phyloP scores from a whole-genome alignment of 2,888 invertebrate species.

The Ctenicera cuprea region DNA sequence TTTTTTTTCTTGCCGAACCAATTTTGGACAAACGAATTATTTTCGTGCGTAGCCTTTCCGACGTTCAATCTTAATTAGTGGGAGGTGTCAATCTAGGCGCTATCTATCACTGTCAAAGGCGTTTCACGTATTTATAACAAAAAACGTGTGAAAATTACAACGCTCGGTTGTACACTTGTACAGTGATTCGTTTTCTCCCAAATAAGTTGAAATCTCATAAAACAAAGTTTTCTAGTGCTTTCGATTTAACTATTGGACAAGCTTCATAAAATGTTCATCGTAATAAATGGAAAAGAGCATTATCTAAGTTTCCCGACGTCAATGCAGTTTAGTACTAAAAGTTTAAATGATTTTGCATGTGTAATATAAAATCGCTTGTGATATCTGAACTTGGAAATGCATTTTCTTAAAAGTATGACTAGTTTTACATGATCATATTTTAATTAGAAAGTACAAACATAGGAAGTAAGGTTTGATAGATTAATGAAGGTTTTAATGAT shows the following conservation, averaged over 20 bases:
- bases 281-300: too few relatives aligned
- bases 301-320: not conserved
- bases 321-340: not conserved
- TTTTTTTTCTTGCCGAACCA: conserved; percentile 11
- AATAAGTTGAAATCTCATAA: not conserved
- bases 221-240: not conserved
- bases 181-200: not conserved
- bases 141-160: conserved; percentile 14
- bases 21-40: conserved; percentile 24
- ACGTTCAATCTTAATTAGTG: conserved; percentile 44
- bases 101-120: conserved; percentile 40
- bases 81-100: conserved; percentile 39
- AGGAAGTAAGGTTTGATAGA: too few relatives aligned
- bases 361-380: too few relatives aligned
- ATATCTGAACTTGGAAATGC: too few relatives aligned
- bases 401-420: too few relatives aligned
- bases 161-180: conserved; percentile 1
- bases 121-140: conserved; percentile 32
- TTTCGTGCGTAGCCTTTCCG: conserved; percentile 8
- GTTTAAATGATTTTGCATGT: not conserved
- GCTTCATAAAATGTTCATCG: too few relatives aligned
- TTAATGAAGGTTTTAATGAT: too few relatives aligned
- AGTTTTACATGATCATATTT: too few relatives aligned
- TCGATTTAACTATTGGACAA: too few relatives aligned
- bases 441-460: too few relatives aligned